Percentiles rank a stretch among this genome's conserved stretches.
Conservation (phyloP, 2,113 vertebrate species). For the Poeciliopsis prolifica region DNA sequence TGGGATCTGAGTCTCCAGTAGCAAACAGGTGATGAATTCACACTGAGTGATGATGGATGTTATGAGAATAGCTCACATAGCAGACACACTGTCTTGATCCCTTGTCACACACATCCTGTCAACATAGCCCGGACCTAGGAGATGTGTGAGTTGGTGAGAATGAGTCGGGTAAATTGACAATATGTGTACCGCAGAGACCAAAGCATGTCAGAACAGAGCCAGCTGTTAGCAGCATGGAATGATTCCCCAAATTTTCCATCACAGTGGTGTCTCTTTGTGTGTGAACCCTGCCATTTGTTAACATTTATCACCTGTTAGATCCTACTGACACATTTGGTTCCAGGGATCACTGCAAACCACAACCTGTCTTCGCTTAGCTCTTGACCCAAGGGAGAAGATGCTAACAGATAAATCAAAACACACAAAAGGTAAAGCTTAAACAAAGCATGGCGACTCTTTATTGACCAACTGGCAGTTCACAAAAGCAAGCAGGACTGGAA, state of each 20-base stretch:
- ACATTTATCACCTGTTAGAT: slow-evolving; percentile 47
- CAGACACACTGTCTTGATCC: slow-evolving; percentile 61
- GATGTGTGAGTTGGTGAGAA: slow-evolving; percentile 14
- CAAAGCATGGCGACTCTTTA: not conserved
- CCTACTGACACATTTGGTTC: slow-evolving; percentile 25
- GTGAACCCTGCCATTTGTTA: slow-evolving; percentile 28
- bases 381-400: slow-evolving; percentile 28
- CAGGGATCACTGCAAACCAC: slow-evolving; percentile 17
- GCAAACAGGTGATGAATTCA: slow-evolving; percentile 68
- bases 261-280: slow-evolving; percentile 14
- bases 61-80: slow-evolving; percentile 63
- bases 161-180: not conserved
- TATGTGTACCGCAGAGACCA: slow-evolving; percentile 21
- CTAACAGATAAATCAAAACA: slow-evolving; percentile 68
- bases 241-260: slow-evolving; percentile 31
- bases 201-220: slow-evolving; percentile 47
- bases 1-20: slow-evolving; percentile 44
- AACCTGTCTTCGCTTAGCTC: slow-evolving; percentile 14
- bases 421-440: slow-evolving; percentile 28
- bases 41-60: slow-evolving; percentile 60
- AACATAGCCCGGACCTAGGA: slow-evolving; percentile 58
- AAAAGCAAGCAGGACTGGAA: slow-evolving; percentile 3
- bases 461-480: slow-evolving; percentile 35
- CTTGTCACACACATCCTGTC: slow-evolving; percentile 64
- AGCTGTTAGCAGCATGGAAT: slow-evolving; percentile 60